These are phyloP conservation scores for Omphaloscelis lunosa DNA, from an alignment of 2,888 invertebrate species.

Conservation along the genomic window DNA sequence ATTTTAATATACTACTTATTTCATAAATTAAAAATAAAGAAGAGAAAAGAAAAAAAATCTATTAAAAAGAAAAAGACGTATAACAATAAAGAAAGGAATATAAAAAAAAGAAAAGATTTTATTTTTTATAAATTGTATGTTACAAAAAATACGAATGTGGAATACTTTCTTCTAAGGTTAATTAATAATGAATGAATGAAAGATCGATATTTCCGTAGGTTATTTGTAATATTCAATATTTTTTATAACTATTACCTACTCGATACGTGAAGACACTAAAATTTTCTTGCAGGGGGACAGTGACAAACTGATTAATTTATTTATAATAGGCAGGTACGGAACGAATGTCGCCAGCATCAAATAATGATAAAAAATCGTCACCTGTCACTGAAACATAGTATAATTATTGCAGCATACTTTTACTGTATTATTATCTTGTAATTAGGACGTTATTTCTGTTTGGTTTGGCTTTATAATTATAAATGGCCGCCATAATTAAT, in stretches of 20 bases:
- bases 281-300: too few species aligned
- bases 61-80: too few species aligned
- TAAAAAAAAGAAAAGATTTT: too few species aligned
- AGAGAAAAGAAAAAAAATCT: too few species aligned
- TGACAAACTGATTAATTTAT: not conserved
- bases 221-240: not conserved
- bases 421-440: slow-evolving; percentile 34
- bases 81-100: too few species aligned
- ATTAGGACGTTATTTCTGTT: slow-evolving; percentile 29
- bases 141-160: too few species aligned
- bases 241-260: not conserved
- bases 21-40: too few species aligned
- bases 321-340: not conserved
- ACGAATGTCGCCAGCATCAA: not conserved
- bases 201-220: not conserved
- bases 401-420: slow-evolving; percentile 3
- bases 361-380: slow-evolving; percentile 24
- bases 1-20: not conserved
- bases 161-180: not conserved
- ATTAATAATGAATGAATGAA: not conserved
- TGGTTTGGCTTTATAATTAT: slow-evolving; percentile 56
- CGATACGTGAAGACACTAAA: not conserved
- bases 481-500: slow-evolving; percentile 29
- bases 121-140: too few species aligned
- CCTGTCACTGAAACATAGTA: not conserved